Conservation (phyloP, 30 jellyfish, hydroid and myxozoan genomes). For the Mastigias papua region DNA sequence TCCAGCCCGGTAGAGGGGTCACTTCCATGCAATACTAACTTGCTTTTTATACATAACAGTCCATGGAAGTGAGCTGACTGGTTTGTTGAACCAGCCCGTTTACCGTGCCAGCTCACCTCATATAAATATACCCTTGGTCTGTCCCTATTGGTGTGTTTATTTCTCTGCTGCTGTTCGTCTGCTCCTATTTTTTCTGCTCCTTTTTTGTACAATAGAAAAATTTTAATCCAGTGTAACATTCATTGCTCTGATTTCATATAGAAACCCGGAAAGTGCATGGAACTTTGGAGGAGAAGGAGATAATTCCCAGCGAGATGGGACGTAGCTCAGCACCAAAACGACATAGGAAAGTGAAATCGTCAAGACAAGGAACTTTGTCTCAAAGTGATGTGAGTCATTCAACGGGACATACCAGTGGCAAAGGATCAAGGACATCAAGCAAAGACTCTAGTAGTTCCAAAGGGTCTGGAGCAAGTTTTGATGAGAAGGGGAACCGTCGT, state of each 20-base stretch:
- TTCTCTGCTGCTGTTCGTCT: too few relatives aligned
- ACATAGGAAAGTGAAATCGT: not conserved
- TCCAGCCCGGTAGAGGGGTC: not conserved
- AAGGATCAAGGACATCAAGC: not conserved
- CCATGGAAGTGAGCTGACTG: not conserved
- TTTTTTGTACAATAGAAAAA: too few relatives aligned
- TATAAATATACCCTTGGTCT: too few relatives aligned
- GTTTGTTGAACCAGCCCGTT: not conserved
- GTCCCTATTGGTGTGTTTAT: too few relatives aligned
- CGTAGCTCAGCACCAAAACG: not conserved
- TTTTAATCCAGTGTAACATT: too few relatives aligned
- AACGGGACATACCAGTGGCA: not conserved
- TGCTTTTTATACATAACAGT: not conserved
- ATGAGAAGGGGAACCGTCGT: not conserved
- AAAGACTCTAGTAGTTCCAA: not conserved
- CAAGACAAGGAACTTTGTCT: not conserved
- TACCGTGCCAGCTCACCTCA: too few relatives aligned
- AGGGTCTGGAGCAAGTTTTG: not conserved
- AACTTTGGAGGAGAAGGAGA: not conserved
- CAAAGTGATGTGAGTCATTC: not conserved
- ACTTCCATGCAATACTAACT: conserved; percentile 5
- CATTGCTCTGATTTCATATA: not conserved
- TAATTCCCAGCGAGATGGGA: not conserved
- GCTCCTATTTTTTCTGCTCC: too few relatives aligned
- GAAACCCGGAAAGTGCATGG: not conserved